These are phyloP conservation scores for Ptilonorhynchus violaceus DNA, from an alignment of 2,113 vertebrate species.

Conservation along the genomic window DNA sequence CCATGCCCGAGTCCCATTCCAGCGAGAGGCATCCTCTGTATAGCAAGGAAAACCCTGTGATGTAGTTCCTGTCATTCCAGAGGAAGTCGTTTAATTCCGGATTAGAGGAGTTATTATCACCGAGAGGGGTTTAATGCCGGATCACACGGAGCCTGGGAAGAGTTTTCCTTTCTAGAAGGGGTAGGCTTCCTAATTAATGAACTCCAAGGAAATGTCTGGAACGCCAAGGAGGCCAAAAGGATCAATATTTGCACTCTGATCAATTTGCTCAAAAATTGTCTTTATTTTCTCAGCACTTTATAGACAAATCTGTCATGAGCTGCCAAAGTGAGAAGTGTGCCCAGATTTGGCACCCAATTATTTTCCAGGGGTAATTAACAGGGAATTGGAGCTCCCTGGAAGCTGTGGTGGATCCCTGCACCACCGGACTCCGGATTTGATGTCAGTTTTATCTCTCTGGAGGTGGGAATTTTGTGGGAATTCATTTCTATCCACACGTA, in stretches of 20 bases:
- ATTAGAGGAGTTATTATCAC: not conserved
- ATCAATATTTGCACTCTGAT: not conserved
- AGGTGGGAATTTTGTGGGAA: accelerated
- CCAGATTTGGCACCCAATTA: constrained; percentile 10
- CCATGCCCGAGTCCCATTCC: not conserved
- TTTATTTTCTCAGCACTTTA: not conserved
- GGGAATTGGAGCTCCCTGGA: not conserved
- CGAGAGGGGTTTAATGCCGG: not conserved
- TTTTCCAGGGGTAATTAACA: not conserved
- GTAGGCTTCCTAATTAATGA: not conserved
- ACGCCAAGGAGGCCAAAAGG: not conserved
- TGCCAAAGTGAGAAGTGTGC: not conserved
- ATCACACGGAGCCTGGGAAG: not conserved
- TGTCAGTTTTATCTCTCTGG: accelerated
- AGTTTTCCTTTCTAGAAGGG: not conserved
- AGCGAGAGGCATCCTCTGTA: not conserved
- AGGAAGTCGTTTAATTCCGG: not conserved
- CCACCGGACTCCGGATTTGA: accelerated
- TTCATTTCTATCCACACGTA: accelerated
- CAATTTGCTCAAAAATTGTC: not conserved
- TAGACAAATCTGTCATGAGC: not conserved
- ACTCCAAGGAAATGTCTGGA: not conserved
- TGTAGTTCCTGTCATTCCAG: not conserved
- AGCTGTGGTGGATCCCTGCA: constrained; percentile 4
- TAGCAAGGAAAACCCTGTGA: not conserved